Evolutionary conservation across 2,113 vertebrate genomes (phyloP), one percentile per base, ranked within the genome.

Genomic region (Chloroceryle aenea): DNA sequence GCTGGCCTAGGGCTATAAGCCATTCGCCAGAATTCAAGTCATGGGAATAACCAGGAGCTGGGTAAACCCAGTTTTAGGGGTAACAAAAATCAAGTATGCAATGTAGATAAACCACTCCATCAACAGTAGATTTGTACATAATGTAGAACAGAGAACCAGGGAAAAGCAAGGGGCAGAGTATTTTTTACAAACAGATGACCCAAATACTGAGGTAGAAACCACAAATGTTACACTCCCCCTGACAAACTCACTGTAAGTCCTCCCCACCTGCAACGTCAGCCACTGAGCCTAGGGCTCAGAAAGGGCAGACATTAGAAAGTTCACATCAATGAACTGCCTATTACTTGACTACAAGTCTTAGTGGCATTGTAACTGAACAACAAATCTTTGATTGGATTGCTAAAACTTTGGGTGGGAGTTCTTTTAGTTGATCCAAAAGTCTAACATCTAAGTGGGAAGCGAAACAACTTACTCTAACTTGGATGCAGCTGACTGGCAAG

Each of bases 371-470:
- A 72, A 63, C 8, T 3, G 6, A 42, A 55, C 34, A 83, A 30
- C 20, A 14, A 64, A 3, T 14, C n/a, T 20, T 63, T 42, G 29
- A 52, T 7, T 53, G 4, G 15, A 53, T 36, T 48, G 40, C 36
- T 48, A 62, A 38, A 81, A 69, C 4, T 2, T 42, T 1, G 2
- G 9, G 10, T 38, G 8, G 0, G 1, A 59, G 40, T 15, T 50
- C 16, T 53, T 67, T 78, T 68, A 58, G 9, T 29, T 34, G 16
- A 20, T 58, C 52, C 21, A 78, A 69, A 30, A 69, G 27, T 40
- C 55, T 38, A 72, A 73, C 14, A 36, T 43, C 52, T 7, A 42
- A 19, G n/a, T 12, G 32, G 38, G 40, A 74, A 87, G 15, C 26
- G 20, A 81, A 94, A 47, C 25, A 53, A 71, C 30, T 27, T 74